These are phyloP conservation scores for Thryonomys swinderianus DNA, from an alignment of 2,113 vertebrate genomes.

Conservation along the genomic window DNA sequence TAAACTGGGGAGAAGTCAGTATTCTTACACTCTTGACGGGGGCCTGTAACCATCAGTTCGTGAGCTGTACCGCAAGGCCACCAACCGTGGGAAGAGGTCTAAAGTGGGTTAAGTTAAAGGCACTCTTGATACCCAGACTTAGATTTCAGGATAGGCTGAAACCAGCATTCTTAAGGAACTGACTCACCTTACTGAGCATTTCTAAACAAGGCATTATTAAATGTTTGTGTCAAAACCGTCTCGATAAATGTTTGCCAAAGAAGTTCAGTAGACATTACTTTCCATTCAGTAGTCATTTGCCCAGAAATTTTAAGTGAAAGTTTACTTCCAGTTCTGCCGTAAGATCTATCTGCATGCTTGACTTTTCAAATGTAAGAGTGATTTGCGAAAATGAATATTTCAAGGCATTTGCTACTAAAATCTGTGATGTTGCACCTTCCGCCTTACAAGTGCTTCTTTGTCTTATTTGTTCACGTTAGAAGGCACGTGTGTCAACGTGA, in stretches of 20 bases:
- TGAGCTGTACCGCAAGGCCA: slow-evolving; percentile 56
- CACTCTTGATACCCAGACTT: slow-evolving; percentile 78
- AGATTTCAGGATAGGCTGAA: slow-evolving; percentile 84
- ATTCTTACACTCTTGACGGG: slow-evolving; percentile 12
- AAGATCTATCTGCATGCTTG: slow-evolving; percentile 85
- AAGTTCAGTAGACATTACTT: slow-evolving; percentile 83
- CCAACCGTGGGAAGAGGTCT: slow-evolving; percentile 74
- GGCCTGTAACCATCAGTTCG: slow-evolving; percentile 54
- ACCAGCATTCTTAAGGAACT: slow-evolving; percentile 79
- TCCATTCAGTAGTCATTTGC: slow-evolving; percentile 79
- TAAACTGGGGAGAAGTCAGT: slow-evolving; percentile 70
- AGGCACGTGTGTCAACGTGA: slow-evolving; percentile 71
- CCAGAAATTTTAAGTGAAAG: slow-evolving; percentile 74
- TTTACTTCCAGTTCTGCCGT: slow-evolving; percentile 78
- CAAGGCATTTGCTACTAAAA: slow-evolving; percentile 87
- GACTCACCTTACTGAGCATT: slow-evolving; percentile 78
- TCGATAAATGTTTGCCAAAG: slow-evolving; percentile 90
- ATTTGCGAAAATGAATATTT: slow-evolving; percentile 84
- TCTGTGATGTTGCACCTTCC: slow-evolving; percentile 87
- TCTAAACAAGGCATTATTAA: slow-evolving; percentile 80
- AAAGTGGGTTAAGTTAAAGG: slow-evolving; percentile 73
- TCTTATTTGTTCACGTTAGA: slow-evolving; percentile 65
- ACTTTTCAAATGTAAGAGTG: slow-evolving; percentile 84
- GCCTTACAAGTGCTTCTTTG: slow-evolving; percentile 91
- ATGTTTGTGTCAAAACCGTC: slow-evolving; percentile 85